phyloP scores from a whole-genome alignment of 2,888 invertebrate genomes.

The Thereva nobilitata region DNA sequence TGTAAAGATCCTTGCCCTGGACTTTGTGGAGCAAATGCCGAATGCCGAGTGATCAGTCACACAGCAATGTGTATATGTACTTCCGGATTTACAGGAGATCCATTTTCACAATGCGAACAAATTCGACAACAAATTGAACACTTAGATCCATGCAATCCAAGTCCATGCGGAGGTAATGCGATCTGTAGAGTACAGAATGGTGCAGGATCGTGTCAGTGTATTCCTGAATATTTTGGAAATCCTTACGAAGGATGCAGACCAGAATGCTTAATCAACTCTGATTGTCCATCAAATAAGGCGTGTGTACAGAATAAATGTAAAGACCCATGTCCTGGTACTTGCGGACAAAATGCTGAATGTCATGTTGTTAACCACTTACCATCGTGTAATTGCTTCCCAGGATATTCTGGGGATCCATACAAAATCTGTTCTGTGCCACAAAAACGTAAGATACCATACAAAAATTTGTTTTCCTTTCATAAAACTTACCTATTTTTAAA shows the following conservation, averaged over 20 bases:
- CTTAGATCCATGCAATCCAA: conserved; percentile 63
- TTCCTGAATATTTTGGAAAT: conserved; percentile 67
- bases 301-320: conserved; percentile 75
- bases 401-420: conserved; percentile 65
- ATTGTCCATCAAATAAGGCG: conserved; percentile 71
- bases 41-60: conserved; percentile 65
- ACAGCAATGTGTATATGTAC: conserved; percentile 63
- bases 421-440: conserved; percentile 8
- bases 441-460: conserved; percentile 62
- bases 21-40: conserved; percentile 64
- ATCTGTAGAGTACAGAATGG: conserved; percentile 69
- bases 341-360: conserved; percentile 74
- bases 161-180: conserved; percentile 70
- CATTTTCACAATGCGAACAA: conserved; percentile 63
- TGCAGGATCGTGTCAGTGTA: conserved; percentile 71
- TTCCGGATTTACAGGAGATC: conserved; percentile 70
- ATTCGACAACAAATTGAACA: conserved; percentile 51
- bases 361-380: conserved; percentile 73
- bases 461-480: background rate
- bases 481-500: conserved; percentile 2
- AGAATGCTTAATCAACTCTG: conserved; percentile 76
- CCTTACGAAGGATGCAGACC: conserved; percentile 76
- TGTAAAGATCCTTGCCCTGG: conserved; percentile 75
- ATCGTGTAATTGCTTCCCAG: conserved; percentile 68
- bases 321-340: conserved; percentile 79